Evolutionary conservation across 2,888 invertebrate genomes (phyloP), one percentile per base, ranked within the genome.

Genomic region (Polyommatus iphigenia): DNA sequence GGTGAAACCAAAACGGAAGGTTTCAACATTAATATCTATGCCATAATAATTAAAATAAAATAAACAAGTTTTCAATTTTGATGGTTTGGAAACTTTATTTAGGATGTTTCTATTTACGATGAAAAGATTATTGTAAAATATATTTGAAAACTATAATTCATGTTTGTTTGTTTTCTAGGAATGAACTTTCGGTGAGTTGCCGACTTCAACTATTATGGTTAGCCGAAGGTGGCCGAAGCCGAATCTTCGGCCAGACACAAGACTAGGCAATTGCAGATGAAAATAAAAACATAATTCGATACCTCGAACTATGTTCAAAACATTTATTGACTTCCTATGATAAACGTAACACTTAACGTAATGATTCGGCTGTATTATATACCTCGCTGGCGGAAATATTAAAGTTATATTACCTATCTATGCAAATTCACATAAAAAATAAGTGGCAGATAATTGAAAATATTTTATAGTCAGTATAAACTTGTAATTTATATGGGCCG

Each of bases 381-480:
- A 62, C 24, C 24, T 24, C 13, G 3, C 24, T 62, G 24, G 62
- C 62, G 62, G 62, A 24, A 62, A 62, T 24, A 62, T 24, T 62
- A 62, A 62, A 24, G 20, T 20, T 62, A 13, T 62, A 62, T 62
- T 62, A 62, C n/a, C 10, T 62, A 24, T 24, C 24, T 62, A 62
- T 62, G 62, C 24, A 20, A 20, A 62, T 62, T 13, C 20, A 62
- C 2, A 24, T 20, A 62, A 62, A 10, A 20, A 62, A 20, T 62
- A 62, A 62, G 62, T 62, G 62, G 62, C 8, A 13, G 10, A 24
- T 62, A 62, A 62, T 62, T 24, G 62, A 62, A 13, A 62, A 62
- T 59, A 59, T 59, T 59, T 59, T 59, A 59, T 59, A 20, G 62
- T 62, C 62, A 62, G 62, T 62, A 24, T 62, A 62, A 62, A 62